Evolutionary conservation across 1,140 invertebrate species (phyloP).

Genomic region (Rhagoletis pomonella): DNA sequence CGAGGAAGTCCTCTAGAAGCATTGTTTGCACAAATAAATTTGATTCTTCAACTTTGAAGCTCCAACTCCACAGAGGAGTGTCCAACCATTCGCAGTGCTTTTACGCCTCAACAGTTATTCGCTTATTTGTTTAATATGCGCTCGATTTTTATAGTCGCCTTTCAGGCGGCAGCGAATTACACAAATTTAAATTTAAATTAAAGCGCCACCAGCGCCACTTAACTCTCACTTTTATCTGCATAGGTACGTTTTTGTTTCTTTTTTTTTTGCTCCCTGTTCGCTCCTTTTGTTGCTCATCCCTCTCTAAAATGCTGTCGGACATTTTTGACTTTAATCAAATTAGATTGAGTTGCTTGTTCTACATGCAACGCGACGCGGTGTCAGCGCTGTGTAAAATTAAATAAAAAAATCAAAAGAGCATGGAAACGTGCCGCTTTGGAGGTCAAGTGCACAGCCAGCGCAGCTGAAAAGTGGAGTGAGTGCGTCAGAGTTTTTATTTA

Average conservation of each 20-base stretch:
- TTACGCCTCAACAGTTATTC: background rate
- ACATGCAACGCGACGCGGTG: background rate
- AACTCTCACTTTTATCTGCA: background rate
- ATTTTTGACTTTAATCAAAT: constrained; percentile 43
- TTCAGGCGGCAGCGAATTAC: background rate
- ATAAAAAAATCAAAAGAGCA: background rate
- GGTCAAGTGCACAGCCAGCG: background rate
- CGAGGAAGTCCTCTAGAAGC: too few species aligned
- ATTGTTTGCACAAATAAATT: too few species aligned
- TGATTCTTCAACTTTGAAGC: too few species aligned
- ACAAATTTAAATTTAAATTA: constrained; percentile 15
- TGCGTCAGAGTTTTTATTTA: constrained; percentile 27
- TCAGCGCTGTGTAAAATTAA: background rate
- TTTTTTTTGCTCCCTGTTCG: too few species aligned
- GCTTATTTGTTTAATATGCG: background rate
- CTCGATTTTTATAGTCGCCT: background rate
- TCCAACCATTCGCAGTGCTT: too few species aligned
- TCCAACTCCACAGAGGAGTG: too few species aligned
- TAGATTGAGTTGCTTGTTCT: constrained; percentile 8
- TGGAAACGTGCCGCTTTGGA: background rate
- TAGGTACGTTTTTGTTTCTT: background rate
- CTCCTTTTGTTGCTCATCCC: background rate
- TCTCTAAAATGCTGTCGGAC: background rate
- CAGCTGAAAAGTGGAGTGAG: background rate
- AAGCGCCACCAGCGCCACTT: background rate